Evolutionary conservation across 2,888 invertebrate genomes (phyloP).

Genomic region (Andrena marginata): DNA sequence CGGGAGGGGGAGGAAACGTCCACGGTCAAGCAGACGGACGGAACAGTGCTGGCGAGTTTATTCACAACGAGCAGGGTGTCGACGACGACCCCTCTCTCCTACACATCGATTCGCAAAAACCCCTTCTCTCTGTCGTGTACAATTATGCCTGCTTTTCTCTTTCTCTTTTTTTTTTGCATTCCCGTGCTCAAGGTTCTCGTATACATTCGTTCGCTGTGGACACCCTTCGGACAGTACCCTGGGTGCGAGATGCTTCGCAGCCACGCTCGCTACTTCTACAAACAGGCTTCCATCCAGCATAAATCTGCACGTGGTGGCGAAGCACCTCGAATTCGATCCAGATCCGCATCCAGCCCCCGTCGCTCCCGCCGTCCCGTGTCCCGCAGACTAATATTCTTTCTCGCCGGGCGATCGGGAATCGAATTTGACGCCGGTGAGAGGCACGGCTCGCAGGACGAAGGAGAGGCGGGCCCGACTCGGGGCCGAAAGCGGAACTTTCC

Average conservation of each 20-base stretch:
- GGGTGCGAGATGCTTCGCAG: conserved; percentile 31
- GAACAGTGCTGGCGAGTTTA: conserved; percentile 69
- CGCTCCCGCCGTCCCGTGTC: not conserved
- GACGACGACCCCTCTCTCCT: conserved; percentile 5
- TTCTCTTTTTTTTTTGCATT: conserved; percentile 6
- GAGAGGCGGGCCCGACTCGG: not conserved
- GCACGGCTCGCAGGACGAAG: not conserved
- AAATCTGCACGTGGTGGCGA: conserved; percentile 10
- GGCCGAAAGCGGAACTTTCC: not conserved
- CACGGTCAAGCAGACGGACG: conserved; percentile 71
- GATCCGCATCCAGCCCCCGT: conserved; percentile 8
- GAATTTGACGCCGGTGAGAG: not conserved
- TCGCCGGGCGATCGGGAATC: not conserved
- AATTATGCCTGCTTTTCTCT: conserved; percentile 56
- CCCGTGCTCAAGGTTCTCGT: conserved; percentile 51
- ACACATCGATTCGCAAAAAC: conserved; percentile 43
- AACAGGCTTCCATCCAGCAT: conserved; percentile 8
- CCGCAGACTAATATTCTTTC: not conserved
- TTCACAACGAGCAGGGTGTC: conserved; percentile 24
- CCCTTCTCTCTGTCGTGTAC: conserved; percentile 56
- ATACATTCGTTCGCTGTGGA: conserved; percentile 49
- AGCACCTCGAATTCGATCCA: conserved; percentile 5
- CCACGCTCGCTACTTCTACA: not conserved
- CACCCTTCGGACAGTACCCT: not conserved
- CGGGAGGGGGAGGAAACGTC: conserved; percentile 40